Conservation (phyloP, 2,888 invertebrate species). For the Drymonia ruficornis region DNA sequence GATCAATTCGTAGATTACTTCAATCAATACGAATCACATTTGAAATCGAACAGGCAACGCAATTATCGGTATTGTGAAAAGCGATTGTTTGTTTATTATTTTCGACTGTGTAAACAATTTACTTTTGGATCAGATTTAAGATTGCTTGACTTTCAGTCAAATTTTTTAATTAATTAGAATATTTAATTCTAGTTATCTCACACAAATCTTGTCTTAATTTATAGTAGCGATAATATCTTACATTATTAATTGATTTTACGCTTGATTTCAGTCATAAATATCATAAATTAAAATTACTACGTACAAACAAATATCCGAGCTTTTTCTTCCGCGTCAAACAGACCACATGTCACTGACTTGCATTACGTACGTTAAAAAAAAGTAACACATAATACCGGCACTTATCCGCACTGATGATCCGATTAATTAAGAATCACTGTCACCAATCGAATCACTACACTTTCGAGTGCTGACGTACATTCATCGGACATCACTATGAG, state of each 20-base stretch:
- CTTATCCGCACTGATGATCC: slow-evolving; percentile 38
- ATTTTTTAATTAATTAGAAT: too few species aligned
- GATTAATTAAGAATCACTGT: slow-evolving; percentile 44
- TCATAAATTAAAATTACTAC: slow-evolving; percentile 15
- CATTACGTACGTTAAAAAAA: slow-evolving; percentile 34
- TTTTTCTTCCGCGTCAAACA: slow-evolving; percentile 20
- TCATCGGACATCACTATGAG: slow-evolving; percentile 47
- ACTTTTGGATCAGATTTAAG: too few species aligned
- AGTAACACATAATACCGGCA: slow-evolving; percentile 41
- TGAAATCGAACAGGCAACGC: slow-evolving; percentile 46
- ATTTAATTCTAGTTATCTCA: too few species aligned
- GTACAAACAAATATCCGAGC: slow-evolving; percentile 33
- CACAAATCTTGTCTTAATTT: too few species aligned
- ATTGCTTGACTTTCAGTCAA: too few species aligned
- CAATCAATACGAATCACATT: slow-evolving; percentile 60
- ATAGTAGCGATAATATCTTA: too few species aligned
- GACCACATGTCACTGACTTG: slow-evolving; percentile 38
- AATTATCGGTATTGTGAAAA: slow-evolving; percentile 41
- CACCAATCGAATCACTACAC: slow-evolving; percentile 46
- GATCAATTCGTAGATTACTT: slow-evolving; percentile 63
- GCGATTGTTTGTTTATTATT: neutral
- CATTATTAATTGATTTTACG: slow-evolving; percentile 12
- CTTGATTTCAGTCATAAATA: slow-evolving; percentile 15
- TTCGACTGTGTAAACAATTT: neutral
- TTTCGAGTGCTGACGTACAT: slow-evolving; percentile 44